Evolutionary conservation across 2,797 vertebrate species (phyloP), one percentile per base, ranked within the genome.

Genomic region (Thalassophryne amazonica): DNA sequence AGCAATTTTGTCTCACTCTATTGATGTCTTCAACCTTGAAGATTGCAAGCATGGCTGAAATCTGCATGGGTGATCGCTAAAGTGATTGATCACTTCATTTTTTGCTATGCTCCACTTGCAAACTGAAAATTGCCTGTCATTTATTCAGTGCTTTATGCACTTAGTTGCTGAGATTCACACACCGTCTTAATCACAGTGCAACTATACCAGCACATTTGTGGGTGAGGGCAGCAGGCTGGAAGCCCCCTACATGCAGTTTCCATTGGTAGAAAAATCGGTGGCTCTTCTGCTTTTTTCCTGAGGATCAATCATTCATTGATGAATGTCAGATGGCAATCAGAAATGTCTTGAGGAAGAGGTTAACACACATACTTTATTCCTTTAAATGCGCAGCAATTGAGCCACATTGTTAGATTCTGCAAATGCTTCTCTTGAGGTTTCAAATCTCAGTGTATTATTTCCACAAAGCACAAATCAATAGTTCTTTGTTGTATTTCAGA

Each of bases 71-170:
- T 79, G 81, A 85, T 88, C 78, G 65, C 84, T 87, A 83, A 73
- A 88, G 81, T 84, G 89, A 93, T 81, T 91, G 89, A 94, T 87
- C 74, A 64, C 64, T 85, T 76, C 77, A 82, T 70, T 73, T 54
- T 38, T 57, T 83, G 66, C 77, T 75, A 65, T 70, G 73, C 69
- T 86, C 81, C 61, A 64, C 80, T 85, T 53, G 33, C 69, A 69
- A 54, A 89, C 77, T 76, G 85, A 91, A 84, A 93, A 95, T 90
- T 87, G 88, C 83, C 84, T 90, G 90, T 89, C 87, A 88, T 91
- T 92, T 92, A 86, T 89, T 89, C 78, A 63, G 86, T 64, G 68
- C 83, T 80, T 88, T 89, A 49, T 84, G 28, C 46, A 36, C 48
- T 60, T 31, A 9, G 21, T 28, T 70, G 60, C 52, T 82, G 48